Evolutionary conservation across 2,113 vertebrate genomes (phyloP).

Genomic region (Mohoua ochrocephala): DNA sequence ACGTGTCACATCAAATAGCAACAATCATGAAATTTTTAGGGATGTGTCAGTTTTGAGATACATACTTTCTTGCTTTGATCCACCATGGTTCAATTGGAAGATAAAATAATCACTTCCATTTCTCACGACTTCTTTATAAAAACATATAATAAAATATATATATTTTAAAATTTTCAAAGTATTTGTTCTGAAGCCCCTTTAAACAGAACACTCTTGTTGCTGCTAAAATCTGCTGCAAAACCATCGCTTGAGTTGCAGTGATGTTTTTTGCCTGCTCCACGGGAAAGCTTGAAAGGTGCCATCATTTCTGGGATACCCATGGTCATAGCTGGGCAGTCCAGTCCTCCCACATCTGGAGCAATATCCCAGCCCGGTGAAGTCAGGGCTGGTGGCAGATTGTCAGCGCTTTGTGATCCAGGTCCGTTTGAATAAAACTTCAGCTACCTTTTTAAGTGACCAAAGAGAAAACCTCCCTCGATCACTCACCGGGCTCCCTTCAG

Average conservation of each 20-base stretch:
- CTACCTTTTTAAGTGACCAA: not conserved
- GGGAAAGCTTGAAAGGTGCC: not conserved
- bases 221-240: not conserved
- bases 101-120: conserved; percentile 57
- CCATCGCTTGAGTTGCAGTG: not conserved
- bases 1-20: conserved; percentile 29
- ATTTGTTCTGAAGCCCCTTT: conserved; percentile 18
- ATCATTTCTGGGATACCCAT: not conserved
- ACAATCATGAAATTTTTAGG: conserved; percentile 34
- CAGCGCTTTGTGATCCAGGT: fast-evolving
- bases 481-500: fast-evolving
- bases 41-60: conserved; percentile 21
- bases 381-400: fast-evolving
- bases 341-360: not conserved
- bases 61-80: conserved; percentile 36
- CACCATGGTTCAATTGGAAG: not conserved
- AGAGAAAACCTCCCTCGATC: not conserved
- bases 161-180: not conserved
- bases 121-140: conserved; percentile 16
- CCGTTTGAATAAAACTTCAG: not conserved
- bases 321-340: not conserved
- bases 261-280: not conserved
- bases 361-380: not conserved
- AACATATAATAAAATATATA: conserved; percentile 25
- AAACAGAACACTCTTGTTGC: not conserved